These are phyloP conservation scores for Caradrina kadenii DNA, from an alignment of 2,888 invertebrate genomes.

Conservation along the genomic window DNA sequence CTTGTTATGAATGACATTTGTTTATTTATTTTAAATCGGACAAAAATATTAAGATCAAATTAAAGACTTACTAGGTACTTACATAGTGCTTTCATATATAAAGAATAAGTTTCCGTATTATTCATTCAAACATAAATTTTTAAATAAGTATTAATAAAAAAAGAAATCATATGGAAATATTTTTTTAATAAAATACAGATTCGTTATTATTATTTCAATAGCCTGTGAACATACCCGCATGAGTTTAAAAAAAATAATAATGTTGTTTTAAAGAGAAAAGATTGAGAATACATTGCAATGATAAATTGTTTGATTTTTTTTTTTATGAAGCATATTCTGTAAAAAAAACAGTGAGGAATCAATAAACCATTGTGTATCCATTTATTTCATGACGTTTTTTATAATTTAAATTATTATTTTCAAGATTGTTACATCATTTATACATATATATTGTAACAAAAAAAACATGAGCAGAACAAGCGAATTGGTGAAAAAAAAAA, in stretches of 20 bases:
- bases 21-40: constrained; percentile 5
- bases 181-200: no score
- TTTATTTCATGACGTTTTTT: neutral
- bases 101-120: no score
- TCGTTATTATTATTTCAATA: no score
- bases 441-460: neutral
- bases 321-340: no score
- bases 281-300: no score
- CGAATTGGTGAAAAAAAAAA: neutral
- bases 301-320: neutral
- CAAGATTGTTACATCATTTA: neutral
- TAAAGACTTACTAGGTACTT: neutral
- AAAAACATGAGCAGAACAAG: neutral
- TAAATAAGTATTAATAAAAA: no score
- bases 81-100: neutral
- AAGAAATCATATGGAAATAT: no score
- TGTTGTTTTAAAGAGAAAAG: no score
- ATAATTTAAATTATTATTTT: neutral
- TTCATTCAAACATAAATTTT: no score
- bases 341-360: neutral
- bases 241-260: no score
- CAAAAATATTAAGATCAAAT: constrained; percentile 10
- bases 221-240: no score
- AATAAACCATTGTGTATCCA: neutral
- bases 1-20: neutral